Evolutionary conservation across 2,888 invertebrate species (phyloP), one percentile per base, ranked within the genome.

Genomic region (Xylota segnis): DNA sequence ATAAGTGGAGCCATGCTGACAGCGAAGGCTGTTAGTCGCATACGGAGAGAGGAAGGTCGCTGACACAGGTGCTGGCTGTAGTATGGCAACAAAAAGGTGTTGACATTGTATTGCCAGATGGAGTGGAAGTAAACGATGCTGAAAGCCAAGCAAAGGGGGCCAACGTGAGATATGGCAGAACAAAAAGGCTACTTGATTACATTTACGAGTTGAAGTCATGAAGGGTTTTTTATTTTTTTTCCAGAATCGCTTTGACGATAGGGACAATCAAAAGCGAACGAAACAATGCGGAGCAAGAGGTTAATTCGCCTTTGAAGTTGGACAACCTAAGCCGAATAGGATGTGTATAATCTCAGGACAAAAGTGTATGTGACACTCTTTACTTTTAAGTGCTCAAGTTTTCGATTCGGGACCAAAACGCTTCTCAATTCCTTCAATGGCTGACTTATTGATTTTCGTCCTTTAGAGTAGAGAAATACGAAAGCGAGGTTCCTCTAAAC

Each of bases 51-150:
- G 37, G 34, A 52, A 54, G 59, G 56, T 61, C 52, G 52, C 14
- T 54, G 76, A 61, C 76, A 68, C 59, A 77, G 61, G 68, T 40
- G 63, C 54, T n/a, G 50, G 5, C 23, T 59, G 65, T 34, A 45
- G 10, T 18, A 45, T 29, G 32, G 23, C 29, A 16, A 16, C 63
- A 52, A 50, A 10, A 37, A 50, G 52, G 27, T 54, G 61, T 40
- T 18, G 27, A 61, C 72, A 72, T 61, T 72, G 40, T 74, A 54
- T 56, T 56, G 65, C 12, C 56, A 65, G 45, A 75, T 65, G 65
- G 50, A 65, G 45, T 56, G 56, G 56, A 54, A 65, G 54, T 54
- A 43, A 54, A 23, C 45, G 56, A 27, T 27, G 47, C 52, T 52
- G 40, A 23, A 34, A 50, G 50, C 52, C 18, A 37, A 18, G 52